Evolutionary conservation across 2,888 invertebrate genomes (phyloP).

Genomic region (Melieria crassipennis): DNA sequence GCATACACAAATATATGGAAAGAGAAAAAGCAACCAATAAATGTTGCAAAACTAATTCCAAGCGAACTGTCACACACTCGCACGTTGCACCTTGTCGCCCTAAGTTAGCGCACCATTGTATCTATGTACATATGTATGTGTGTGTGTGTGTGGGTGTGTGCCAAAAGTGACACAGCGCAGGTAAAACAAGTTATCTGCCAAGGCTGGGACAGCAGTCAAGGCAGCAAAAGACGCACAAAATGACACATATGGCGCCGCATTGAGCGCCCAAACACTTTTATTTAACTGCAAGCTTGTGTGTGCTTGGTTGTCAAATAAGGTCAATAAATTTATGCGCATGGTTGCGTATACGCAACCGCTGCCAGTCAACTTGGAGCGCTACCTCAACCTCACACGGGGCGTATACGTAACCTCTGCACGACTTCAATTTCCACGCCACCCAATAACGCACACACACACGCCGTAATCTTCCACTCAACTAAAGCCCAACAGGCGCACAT

Average conservation of each 20-base stretch:
- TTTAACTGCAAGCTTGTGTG: neutral
- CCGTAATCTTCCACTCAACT: no score
- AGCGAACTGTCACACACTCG: neutral
- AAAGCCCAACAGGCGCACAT: no score
- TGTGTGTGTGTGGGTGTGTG: no score
- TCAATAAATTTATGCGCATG: conserved; percentile 26
- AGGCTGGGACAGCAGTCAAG: neutral
- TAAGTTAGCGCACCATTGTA: no score
- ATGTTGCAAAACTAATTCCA: conserved; percentile 6
- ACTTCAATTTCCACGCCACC: no score
- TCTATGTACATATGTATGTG: no score
- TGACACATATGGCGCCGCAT: neutral
- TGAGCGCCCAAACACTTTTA: no score
- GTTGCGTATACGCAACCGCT: neutral
- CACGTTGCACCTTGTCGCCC: neutral
- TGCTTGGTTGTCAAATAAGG: conserved; percentile 13
- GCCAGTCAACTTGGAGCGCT: no score
- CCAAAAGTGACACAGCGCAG: no score
- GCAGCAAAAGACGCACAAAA: neutral
- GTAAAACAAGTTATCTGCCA: neutral
- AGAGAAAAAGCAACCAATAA: neutral
- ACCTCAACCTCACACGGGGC: no score
- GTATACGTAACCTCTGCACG: no score
- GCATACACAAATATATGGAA: neutral
- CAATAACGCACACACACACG: no score